A percentile compares a stretch with the other conserved stretches of the same genome.
These are phyloP conservation scores for Tinea pellionella DNA, from an alignment of 2,888 invertebrate genomes.

Conservation along the genomic window DNA sequence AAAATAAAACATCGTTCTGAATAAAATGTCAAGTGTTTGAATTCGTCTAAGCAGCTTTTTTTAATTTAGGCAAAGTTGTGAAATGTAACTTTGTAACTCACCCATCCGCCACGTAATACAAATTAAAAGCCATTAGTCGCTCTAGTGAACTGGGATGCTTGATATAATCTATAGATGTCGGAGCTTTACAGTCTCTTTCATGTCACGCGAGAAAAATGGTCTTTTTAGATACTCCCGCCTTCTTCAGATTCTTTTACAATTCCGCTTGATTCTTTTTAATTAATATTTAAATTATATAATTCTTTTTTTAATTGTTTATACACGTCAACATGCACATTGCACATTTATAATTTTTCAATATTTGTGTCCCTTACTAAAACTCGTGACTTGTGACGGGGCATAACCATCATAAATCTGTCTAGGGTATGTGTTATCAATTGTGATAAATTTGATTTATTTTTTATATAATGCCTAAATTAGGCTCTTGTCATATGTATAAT, in stretches of 20 bases:
- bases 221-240: neutral
- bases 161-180: slow-evolving; percentile 2
- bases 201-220: neutral
- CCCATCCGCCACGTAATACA: slow-evolving; percentile 8
- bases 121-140: slow-evolving; percentile 13
- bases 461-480: too few relatives aligned
- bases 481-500: too few relatives aligned
- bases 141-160: neutral
- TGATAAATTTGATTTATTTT: too few relatives aligned
- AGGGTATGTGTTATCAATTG: too few relatives aligned
- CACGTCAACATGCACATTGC: too few relatives aligned
- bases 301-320: too few relatives aligned
- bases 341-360: too few relatives aligned
- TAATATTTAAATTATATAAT: neutral
- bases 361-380: too few relatives aligned
- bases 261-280: neutral
- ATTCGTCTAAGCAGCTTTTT: slow-evolving; percentile 7
- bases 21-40: slow-evolving; percentile 14
- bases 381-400: too few relatives aligned
- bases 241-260: neutral
- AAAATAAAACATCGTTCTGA: neutral
- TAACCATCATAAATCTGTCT: too few relatives aligned
- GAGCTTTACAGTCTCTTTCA: neutral
- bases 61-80: slow-evolving; percentile 8
- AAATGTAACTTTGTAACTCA: slow-evolving; percentile 7